A percentile compares a stretch with the other conserved stretches of the same genome.
Conservation (phyloP, 2,797 vertebrate species). For the Clarias fuscus region DNA sequence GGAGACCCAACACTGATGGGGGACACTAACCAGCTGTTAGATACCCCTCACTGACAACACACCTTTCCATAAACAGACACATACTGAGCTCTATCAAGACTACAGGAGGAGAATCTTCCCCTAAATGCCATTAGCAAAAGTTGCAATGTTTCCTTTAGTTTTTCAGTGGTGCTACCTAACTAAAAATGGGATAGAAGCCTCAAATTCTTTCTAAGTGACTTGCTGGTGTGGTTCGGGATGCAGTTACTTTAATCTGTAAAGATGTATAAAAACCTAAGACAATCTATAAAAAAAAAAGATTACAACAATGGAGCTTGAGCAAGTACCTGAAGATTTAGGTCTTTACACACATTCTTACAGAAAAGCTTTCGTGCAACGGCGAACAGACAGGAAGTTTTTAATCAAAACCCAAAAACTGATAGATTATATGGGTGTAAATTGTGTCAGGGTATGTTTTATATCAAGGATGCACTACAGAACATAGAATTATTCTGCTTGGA, state of each 20-base stretch:
- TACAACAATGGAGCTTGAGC: background rate
- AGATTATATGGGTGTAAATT: background rate
- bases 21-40: constrained; percentile 71
- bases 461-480: background rate
- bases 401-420: background rate
- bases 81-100: background rate
- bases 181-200: background rate
- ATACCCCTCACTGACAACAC: constrained; percentile 27
- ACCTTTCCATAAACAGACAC: constrained; percentile 22
- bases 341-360: background rate
- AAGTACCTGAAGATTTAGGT: background rate
- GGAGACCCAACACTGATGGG: constrained; percentile 35
- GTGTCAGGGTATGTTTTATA: background rate
- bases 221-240: background rate
- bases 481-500: constrained; percentile 38
- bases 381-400: background rate
- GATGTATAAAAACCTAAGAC: background rate
- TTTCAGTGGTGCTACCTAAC: background rate
- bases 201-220: background rate
- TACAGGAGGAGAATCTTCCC: background rate
- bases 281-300: too few relatives aligned
- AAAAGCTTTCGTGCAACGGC: background rate
- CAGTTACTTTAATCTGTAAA: background rate
- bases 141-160: background rate
- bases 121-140: background rate